These are phyloP conservation scores for Orcinus orca DNA, from an alignment of 2,113 vertebrate species.

Conservation along the genomic window DNA sequence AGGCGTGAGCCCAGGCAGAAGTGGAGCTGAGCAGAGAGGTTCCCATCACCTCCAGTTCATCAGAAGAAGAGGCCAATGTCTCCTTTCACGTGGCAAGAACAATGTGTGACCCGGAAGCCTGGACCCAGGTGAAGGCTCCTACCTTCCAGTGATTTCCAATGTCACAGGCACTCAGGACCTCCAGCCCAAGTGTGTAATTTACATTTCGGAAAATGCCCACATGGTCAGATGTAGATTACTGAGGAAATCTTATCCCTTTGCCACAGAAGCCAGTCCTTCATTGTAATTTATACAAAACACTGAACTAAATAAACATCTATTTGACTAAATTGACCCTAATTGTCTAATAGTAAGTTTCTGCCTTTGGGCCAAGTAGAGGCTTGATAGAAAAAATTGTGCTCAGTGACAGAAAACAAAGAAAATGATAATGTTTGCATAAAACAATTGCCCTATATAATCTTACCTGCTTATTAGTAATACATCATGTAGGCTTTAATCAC, in stretches of 20 bases:
- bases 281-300: background rate
- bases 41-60: accelerated
- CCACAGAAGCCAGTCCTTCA: background rate
- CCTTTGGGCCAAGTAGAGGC: too few relatives aligned
- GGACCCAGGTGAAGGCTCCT: accelerated
- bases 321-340: background rate
- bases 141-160: accelerated
- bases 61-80: accelerated
- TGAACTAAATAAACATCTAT: background rate
- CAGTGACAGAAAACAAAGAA: background rate
- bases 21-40: accelerated
- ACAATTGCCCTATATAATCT: background rate
- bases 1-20: accelerated
- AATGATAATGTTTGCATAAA: background rate
- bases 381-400: background rate
- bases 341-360: background rate
- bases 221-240: accelerated
- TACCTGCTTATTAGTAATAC: background rate
- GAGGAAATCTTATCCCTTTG: too few relatives aligned
- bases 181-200: accelerated
- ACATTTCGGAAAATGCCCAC: accelerated
- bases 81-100: accelerated
- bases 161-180: accelerated
- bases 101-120: accelerated
- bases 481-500: background rate